Evolutionary conservation across 2,888 invertebrate genomes (phyloP).

Genomic region (Zhuqinia jingwanae): DNA sequence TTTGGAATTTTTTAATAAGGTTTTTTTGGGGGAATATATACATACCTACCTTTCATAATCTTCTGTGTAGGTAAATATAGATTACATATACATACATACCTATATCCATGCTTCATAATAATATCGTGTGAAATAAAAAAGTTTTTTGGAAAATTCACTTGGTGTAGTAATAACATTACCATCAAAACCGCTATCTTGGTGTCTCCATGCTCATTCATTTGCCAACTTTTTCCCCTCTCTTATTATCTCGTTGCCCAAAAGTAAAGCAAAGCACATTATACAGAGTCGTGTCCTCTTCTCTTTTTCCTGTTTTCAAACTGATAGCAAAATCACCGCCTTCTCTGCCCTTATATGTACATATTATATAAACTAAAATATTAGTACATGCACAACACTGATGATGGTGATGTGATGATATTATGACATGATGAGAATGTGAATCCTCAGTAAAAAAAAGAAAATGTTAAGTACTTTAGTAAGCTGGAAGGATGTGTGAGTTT

Average conservation of each 20-base stretch:
- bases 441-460: background rate
- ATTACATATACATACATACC: too few species aligned
- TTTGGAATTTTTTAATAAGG: too few species aligned
- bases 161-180: constrained; percentile 27
- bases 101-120: too few species aligned
- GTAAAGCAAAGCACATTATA: background rate
- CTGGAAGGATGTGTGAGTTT: background rate
- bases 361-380: too few species aligned
- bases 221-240: constrained; percentile 11
- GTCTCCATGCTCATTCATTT: background rate
- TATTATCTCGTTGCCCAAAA: background rate
- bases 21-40: too few species aligned
- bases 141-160: constrained; percentile 24
- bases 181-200: background rate
- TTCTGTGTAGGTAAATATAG: too few species aligned
- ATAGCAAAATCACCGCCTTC: constrained; percentile 7
- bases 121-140: constrained; percentile 1
- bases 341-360: too few species aligned
- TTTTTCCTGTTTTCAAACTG: background rate
- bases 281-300: too few species aligned
- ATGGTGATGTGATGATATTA: too few species aligned
- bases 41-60: too few species aligned
- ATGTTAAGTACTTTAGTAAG: background rate
- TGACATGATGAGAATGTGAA: background rate
- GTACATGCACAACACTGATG: too few species aligned